A percentile compares a stretch with the other conserved stretches of the same genome.
Evolutionary conservation across 92 coral and sea anemone species (phyloP).

Genomic region (Umimayanthus kanabou): DNA sequence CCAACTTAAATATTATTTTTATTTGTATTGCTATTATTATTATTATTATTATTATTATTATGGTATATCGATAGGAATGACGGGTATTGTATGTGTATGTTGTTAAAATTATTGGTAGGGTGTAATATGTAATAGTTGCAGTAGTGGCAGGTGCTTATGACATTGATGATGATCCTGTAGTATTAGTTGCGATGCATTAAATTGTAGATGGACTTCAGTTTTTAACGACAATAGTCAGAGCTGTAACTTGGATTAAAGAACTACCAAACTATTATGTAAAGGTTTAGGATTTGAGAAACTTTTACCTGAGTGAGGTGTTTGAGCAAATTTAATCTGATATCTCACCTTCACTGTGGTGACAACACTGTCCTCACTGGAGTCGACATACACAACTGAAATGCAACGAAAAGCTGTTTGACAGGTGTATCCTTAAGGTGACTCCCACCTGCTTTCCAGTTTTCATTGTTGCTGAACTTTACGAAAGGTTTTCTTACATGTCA

Average conservation of each 20-base stretch:
- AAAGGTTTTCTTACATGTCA: too few species aligned
- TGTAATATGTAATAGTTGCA: too few species aligned
- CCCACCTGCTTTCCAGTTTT: background rate
- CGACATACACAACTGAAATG: constrained; percentile 33
- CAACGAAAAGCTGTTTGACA: background rate
- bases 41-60: background rate
- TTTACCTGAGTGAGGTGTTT: background rate
- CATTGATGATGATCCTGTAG: background rate
- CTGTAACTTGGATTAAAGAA: background rate
- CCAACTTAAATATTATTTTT: too few species aligned
- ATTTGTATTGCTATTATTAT: too few species aligned
- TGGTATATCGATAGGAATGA: background rate
- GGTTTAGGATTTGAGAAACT: background rate
- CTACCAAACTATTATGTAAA: background rate
- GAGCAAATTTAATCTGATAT: background rate
- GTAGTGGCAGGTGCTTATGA: background rate
- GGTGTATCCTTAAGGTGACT: background rate
- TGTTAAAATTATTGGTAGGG: background rate
- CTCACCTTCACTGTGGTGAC: constrained; percentile 27
- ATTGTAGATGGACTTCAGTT: too few species aligned
- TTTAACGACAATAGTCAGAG: background rate
- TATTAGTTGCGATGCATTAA: background rate
- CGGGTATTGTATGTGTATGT: background rate
- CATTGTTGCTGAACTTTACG: too few species aligned
- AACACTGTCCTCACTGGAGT: constrained; percentile 24